Conservation (phyloP, 2,113 vertebrate species). For the Centropus bengalensis region DNA sequence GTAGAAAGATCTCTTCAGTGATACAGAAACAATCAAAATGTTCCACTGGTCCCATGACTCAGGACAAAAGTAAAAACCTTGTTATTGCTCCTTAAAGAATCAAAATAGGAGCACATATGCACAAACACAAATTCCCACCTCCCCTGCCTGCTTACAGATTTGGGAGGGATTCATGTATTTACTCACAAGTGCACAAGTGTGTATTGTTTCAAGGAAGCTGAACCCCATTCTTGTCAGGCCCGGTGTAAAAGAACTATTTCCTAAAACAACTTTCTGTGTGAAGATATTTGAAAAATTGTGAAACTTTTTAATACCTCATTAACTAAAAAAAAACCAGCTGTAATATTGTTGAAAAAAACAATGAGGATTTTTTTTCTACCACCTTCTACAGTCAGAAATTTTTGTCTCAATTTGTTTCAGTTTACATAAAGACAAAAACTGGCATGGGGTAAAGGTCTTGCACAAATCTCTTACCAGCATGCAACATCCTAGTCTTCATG, state of each 20-base stretch:
- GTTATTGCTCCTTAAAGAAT: not conserved
- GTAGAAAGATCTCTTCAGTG: not conserved
- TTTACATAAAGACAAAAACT: not conserved
- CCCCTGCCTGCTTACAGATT: not conserved
- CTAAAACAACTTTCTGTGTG: not conserved
- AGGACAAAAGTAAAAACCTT: not conserved
- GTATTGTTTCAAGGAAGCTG: not conserved
- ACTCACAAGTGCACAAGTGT: not conserved
- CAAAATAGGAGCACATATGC: not conserved
- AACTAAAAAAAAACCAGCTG: not conserved
- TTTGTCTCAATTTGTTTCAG: not conserved
- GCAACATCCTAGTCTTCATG: accelerated
- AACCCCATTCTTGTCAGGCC: not conserved
- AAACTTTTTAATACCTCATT: not conserved
- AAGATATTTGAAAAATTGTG: not conserved
- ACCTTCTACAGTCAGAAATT: not conserved
- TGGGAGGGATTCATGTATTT: not conserved
- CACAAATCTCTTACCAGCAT: not conserved
- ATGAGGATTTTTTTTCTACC: not conserved
- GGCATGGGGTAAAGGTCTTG: not conserved
- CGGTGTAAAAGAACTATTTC: not conserved
- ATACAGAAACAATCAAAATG: not conserved
- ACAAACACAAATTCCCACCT: no score
- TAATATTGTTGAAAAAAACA: not conserved
- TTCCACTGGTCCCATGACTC: not conserved